Evolutionary conservation across 1,140 invertebrate species (phyloP), one percentile per base, ranked within the genome.

Genomic region (Drosophila nikananu): DNA sequence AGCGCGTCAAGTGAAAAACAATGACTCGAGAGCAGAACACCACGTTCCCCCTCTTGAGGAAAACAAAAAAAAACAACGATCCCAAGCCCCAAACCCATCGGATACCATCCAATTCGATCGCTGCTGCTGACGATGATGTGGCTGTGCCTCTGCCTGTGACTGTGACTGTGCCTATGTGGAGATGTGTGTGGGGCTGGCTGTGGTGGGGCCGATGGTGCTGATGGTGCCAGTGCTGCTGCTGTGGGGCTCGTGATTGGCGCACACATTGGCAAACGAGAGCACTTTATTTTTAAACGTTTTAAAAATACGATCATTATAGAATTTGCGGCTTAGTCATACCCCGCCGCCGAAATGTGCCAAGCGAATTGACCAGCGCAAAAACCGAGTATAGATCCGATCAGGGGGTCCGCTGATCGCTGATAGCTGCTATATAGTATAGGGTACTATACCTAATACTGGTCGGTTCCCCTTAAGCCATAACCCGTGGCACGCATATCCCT

Each of bases 241-340:
- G 54, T 62, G 73, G 70, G 65, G 70, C 84, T 89, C 74, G 86
- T 90, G 84, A 89, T 89, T 89, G 84, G 84, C 84, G 86, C 86
- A 90, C 67, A 89, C 81, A 84, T 89, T 90, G 86, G 75, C 86
- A 90, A 89, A 89, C 86, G 86, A 89, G 86, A 89, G 81, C 86
- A 90, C 86, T 89, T 89, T 89, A 89, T 89, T 89, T 89, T 90
- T 89, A 89, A 89, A 89, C 67, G 81, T 81, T 89, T 89, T 90
- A 89, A 89, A 89, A 89, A 89, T 90, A 89, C 70, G 71, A 86
- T 80, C 68, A 86, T 86, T 86, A 86, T 86, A 86, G 83, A 86
- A 86, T 86, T 86, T 79, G 75, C 83, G 83, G 83, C 83, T 86
- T 86, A 86, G 83, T 86, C 83, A 86, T 86, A 86, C 74, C 79